Evolutionary conservation across 2,797 vertebrate species (phyloP).

Genomic region (Manis crassicaudata): DNA sequence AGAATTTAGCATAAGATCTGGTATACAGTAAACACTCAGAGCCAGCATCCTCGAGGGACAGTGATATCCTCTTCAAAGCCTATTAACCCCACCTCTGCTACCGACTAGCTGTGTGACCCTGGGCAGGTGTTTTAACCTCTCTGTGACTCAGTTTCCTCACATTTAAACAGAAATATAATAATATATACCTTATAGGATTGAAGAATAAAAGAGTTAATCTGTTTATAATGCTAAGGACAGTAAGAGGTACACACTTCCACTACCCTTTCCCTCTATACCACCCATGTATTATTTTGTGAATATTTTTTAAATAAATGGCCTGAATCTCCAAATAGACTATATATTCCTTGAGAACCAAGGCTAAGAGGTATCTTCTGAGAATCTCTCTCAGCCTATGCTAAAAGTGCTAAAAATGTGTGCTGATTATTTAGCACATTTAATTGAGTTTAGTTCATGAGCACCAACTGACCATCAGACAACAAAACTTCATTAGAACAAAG

Average conservation of each 20-base stretch:
- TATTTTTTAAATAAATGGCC: neutral
- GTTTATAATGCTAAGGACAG: neutral
- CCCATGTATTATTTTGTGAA: neutral
- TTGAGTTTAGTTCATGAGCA: neutral
- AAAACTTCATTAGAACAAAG: neutral
- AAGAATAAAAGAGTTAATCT: neutral
- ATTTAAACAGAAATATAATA: neutral
- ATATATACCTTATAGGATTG: neutral
- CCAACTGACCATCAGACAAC: neutral
- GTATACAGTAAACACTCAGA: neutral
- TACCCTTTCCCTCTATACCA: neutral
- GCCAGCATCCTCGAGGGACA: neutral
- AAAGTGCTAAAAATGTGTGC: neutral
- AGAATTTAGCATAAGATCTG: neutral
- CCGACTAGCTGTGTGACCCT: neutral
- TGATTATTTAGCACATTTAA: neutral
- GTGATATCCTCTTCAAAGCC: neutral
- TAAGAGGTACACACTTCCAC: rapidly evolving
- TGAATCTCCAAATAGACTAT: neutral
- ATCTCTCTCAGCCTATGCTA: neutral
- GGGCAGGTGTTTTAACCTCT: neutral
- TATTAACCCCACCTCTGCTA: neutral
- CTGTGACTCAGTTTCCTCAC: neutral
- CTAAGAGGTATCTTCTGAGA: neutral
- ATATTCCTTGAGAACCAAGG: neutral